These are phyloP conservation scores for Cotesia vestalis DNA, from an alignment of 1,140 invertebrate species.

Conservation along the genomic window DNA sequence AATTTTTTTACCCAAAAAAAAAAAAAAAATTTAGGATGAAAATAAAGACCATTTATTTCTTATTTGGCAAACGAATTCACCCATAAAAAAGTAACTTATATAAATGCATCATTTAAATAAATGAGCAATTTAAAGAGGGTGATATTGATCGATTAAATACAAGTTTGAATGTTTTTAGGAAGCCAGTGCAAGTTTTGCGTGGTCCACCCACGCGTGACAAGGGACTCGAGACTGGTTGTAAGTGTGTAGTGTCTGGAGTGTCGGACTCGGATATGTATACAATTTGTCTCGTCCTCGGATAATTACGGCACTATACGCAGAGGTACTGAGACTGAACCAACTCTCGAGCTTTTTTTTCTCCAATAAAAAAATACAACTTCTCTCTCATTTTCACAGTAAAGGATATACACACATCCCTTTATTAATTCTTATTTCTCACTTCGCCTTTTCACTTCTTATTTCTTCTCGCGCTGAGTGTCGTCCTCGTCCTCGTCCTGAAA, in stretches of 20 bases:
- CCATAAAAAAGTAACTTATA: too few relatives aligned
- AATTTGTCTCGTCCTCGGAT: slow-evolving; percentile 62
- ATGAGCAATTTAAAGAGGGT: neutral
- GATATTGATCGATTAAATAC: slow-evolving; percentile 8
- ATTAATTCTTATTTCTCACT: neutral
- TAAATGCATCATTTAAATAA: slow-evolving; percentile 1
- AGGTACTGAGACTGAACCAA: slow-evolving; percentile 27
- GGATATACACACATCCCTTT: neutral
- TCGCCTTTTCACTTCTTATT: too few relatives aligned
- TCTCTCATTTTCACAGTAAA: neutral
- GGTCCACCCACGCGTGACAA: slow-evolving; percentile 12
- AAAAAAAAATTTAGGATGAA: too few relatives aligned
- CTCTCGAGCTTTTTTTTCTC: slow-evolving; percentile 6
- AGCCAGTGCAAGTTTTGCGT: slow-evolving; percentile 11
- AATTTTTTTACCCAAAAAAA: too few relatives aligned
- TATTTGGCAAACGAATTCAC: too few relatives aligned
- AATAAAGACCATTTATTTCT: too few relatives aligned
- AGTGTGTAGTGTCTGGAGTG: slow-evolving; percentile 42
- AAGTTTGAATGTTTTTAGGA: slow-evolving; percentile 15
- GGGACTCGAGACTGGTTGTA: neutral
- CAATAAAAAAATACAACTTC: neutral
- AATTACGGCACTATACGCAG: slow-evolving; percentile 59
- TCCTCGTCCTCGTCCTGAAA: neutral
- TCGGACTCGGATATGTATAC: slow-evolving; percentile 58
- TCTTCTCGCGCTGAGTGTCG: neutral